Evolutionary conservation across 2,888 invertebrate species (phyloP).

Genomic region (Drosophila imparisetae): DNA sequence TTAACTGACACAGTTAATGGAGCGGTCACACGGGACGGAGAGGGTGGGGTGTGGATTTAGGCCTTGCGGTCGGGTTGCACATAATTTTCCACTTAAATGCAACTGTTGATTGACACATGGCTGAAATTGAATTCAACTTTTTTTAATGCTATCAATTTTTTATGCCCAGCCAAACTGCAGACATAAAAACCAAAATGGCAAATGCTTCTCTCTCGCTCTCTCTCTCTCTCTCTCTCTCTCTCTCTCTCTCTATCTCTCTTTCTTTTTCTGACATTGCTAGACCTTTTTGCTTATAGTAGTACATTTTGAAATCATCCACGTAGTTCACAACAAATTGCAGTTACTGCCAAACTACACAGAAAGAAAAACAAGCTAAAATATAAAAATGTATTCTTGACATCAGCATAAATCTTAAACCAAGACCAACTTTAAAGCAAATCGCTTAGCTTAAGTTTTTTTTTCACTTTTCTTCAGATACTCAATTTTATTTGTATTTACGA

Average conservation of each 20-base stretch:
- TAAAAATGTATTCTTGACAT: neutral
- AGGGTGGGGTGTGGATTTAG: neutral
- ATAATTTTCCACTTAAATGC: conserved; percentile 75
- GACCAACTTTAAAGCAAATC: neutral
- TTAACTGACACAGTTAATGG: conserved; percentile 23
- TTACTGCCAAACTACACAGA: neutral
- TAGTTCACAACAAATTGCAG: neutral
- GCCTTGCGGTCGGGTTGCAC: conserved; percentile 49
- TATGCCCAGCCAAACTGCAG: conserved; percentile 55
- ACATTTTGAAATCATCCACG: conserved; percentile 4
- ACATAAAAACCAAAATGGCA: conserved; percentile 52
- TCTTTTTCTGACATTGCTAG: neutral
- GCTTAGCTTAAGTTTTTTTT: neutral
- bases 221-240: neutral
- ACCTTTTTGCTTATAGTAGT: neutral
- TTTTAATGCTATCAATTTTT: conserved; percentile 56
- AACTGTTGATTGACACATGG: conserved; percentile 75
- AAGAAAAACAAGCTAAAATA: neutral
- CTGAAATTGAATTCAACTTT: conserved; percentile 68
- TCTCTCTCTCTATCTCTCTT: neutral
- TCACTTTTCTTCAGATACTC: neutral
- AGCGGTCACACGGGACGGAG: neutral
- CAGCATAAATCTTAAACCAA: neutral
- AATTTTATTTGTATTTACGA: neutral
- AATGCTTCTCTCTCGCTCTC: conserved; percentile 18